Evolutionary conservation across 2,888 invertebrate species (phyloP), one percentile per base, ranked within the genome.

Genomic region (Rhingia campestris): DNA sequence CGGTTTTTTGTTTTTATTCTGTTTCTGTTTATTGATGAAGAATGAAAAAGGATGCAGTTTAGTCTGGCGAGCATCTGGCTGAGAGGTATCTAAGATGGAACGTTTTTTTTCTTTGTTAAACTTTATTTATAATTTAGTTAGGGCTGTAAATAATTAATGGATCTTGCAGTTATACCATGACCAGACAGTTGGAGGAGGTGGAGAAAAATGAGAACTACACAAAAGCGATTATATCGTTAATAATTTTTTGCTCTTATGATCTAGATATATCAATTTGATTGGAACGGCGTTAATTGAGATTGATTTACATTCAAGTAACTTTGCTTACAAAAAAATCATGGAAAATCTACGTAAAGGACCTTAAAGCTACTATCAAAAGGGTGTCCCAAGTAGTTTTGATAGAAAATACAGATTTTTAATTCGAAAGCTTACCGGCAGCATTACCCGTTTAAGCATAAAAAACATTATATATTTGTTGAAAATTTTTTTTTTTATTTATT

Each of bases 1-100:
- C 14, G 22, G 9, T 51, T 30, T 4, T 67, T 67, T 6, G 33
- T 9, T 30, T 37, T 35, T 22, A n/a, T 56, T 49, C 56, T 51
- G 22, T 22, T 2, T 22, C 22, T 22, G 22, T 22, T 30, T 61
- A 33, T 45, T 66, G 7, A 22, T 6, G 9, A 37, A 35, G 54
- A 54, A 32, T 41, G 66, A 73, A 41, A 43, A 67, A 63, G 69
- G 73, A 73, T 82, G 82, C 82, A 74, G 33, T 82, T 61, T 22
- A 45, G 5, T 41, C 59, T 33, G 58, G 54, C 12, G 47, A 54
- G 30, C 79, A 63, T 73, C 73, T 69, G 58, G 63, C 14, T 7
- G 51, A 45, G 81, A 39, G 1, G 22, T 22, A 77, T 49, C 51
- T 59, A 53, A 64, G 69, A 69, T 64, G 79, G 82, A 79, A 77